Evolutionary conservation across 2,797 vertebrate genomes (phyloP), one percentile per base, ranked within the genome.

Genomic region (Periophthalmus magnuspinnatus): DNA sequence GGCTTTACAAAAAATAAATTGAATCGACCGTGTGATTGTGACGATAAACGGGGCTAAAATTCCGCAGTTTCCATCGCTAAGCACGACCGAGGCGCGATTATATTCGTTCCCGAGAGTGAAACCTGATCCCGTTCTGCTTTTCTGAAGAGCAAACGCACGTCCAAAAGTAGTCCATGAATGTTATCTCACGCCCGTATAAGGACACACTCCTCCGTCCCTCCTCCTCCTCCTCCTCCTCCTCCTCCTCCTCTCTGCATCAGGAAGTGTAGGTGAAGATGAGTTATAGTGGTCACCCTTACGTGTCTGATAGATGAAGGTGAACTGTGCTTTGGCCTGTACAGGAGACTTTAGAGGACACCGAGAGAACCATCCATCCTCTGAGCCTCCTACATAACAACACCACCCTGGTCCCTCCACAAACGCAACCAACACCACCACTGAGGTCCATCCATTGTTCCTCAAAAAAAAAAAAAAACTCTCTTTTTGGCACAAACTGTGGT

Each of bases 291-390:
- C 85, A 75, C 81, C 76, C 84, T 70, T 77, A 89, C 85, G 82
- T 78, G 19, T 77, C 88, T 91, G 91, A 92, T 91, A 90, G 87
- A 92, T 91, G 90, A 91, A 92, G 91, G 91, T 92, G 88, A 92
- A 88, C 85, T 83, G 71, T 41, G 80, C 83, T 81, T 74, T 77
- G 87, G 86, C 83, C 85, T 84, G 80, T 82, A 84, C 80, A 59
- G 70, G 83, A 84, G 81, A 89, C 83, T 87, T 86, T 89, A 88
- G 90, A 92, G 90, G 90, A 92, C 91, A 89, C 73, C 34, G 85
- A 74, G 77, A 79, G 81, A 73, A 76, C 84, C 88, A 92, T 92
- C 90, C 90, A 91, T 91, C 86, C 86, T 90, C 67, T 24, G 2
- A 69, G 81, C 80, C 85, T 78, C 86, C 87, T 86, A 84, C 87